These are phyloP conservation scores for Urocitellus parryii DNA, from an alignment of 2,113 vertebrate species.

Conservation along the genomic window DNA sequence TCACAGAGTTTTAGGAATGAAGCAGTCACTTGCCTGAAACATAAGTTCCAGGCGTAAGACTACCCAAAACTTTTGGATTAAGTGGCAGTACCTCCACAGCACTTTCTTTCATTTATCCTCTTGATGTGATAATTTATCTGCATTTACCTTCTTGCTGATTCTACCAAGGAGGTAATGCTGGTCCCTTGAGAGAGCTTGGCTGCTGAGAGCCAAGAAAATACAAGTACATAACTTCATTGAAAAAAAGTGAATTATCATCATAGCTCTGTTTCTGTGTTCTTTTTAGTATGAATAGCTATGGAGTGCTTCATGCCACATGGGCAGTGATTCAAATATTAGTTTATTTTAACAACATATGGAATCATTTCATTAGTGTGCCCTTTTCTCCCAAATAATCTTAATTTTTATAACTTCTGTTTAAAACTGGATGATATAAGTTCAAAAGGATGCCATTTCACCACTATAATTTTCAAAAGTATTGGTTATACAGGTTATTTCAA, in stretches of 20 bases:
- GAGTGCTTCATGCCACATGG: not conserved
- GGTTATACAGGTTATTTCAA: not conserved
- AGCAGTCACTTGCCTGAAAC: not conserved
- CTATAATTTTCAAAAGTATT: slow-evolving; percentile 10
- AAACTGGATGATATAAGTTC: not conserved
- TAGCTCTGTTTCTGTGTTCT: not conserved
- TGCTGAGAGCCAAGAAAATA: not conserved
- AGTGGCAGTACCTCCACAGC: not conserved
- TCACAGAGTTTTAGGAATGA: not conserved
- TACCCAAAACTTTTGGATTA: not conserved
- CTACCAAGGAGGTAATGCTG: not conserved
- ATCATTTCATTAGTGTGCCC: not conserved
- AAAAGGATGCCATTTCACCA: not conserved
- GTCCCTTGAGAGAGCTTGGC: not conserved
- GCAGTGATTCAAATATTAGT: not conserved
- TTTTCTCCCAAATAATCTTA: not conserved
- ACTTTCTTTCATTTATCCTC: not conserved
- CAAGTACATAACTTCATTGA: not conserved
- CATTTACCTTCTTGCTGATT: slow-evolving; percentile 3
- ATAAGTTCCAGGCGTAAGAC: not conserved
- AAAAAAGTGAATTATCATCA: not conserved
- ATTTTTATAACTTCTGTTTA: not conserved
- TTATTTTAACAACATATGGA: not conserved
- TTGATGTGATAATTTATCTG: not conserved
- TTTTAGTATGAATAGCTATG: not conserved